phyloP scores from a whole-genome alignment of 2,113 vertebrate genomes.

The Lycaon pictus region DNA sequence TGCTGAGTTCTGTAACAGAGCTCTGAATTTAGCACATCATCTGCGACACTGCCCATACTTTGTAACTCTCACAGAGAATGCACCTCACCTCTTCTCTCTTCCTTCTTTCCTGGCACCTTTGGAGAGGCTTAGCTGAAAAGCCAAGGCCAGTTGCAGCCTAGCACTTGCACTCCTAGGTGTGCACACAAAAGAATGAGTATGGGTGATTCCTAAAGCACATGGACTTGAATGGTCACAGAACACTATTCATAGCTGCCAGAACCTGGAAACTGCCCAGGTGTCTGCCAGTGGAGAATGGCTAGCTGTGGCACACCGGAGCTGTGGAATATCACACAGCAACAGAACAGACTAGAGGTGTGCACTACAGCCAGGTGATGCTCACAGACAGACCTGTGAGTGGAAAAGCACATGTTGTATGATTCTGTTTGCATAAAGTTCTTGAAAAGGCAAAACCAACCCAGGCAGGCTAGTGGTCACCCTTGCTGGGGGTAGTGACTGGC shows the following conservation, averaged over 20 bases:
- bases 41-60: no score
- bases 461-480: neutral
- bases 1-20: neutral
- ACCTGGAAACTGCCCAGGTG: neutral
- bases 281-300: fast-evolving
- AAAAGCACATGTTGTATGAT: fast-evolving
- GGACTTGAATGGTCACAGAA: fast-evolving
- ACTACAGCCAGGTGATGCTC: fast-evolving
- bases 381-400: neutral
- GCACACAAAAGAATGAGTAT: neutral
- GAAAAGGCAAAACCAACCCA: neutral
- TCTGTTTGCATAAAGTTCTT: neutral
- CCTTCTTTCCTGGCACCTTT: neutral
- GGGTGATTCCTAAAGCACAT: neutral
- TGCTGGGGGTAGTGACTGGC: neutral
- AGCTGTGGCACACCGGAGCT: fast-evolving
- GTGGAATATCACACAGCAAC: fast-evolving
- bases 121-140: neutral
- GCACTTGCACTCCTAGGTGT: no score
- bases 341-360: no score
- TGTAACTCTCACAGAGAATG: neutral
- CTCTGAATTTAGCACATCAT: neutral
- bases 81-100: neutral
- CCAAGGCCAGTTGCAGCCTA: neutral
- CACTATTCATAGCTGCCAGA: neutral